Evolutionary conservation across 2,113 vertebrate genomes (phyloP), one percentile per base, ranked within the genome.

Genomic region (Eretmochelys imbricata): DNA sequence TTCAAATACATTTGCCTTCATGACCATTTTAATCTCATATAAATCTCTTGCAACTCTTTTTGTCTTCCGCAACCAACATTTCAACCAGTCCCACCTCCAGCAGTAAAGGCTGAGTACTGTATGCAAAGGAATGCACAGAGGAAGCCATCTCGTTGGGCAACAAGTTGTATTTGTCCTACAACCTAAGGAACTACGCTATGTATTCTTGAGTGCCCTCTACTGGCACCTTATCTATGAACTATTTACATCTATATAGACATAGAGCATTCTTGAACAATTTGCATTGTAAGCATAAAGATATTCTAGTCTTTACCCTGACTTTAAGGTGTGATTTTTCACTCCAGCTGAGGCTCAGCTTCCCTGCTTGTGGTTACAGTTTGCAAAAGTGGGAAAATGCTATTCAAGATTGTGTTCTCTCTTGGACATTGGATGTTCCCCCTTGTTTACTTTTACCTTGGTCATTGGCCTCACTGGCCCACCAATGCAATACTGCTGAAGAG

Each of bases 21-120:
- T 96, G 95, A 95, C 59, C 94, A 55, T 91, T 95, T 95, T 89
- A 93, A 97, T 91, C 95, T 16, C 8, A 90, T 93, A 57, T 25
- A 91, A 97, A 94, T 96, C 95, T 93, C 96, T 91, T 95, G 93
- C 83, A 88, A 88, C 51, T 75, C 94, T 96, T 94, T 93, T 88
- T 81, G 95, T 95, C 55, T 92, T 72, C 91, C 79, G 83, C 88
- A 84, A 11, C 25, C 31, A 35, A 10, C 16, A 86, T 87, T 55
- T 69, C 46, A 38, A 3, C 51, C 78, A 75, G 90, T 93, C 93
- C 90, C 87, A 42, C 19, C 88, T 10, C 31, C 72, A 53, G 90
- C 90, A 94, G 46, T 85, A 42, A 19, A 95, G 25, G 48, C 42
- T 35, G 6, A 76, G 72, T 12, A 12, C 38, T 46, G 10, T 9